Evolutionary conservation across 2,797 vertebrate species (phyloP).

Genomic region (Poecilia velifera): DNA sequence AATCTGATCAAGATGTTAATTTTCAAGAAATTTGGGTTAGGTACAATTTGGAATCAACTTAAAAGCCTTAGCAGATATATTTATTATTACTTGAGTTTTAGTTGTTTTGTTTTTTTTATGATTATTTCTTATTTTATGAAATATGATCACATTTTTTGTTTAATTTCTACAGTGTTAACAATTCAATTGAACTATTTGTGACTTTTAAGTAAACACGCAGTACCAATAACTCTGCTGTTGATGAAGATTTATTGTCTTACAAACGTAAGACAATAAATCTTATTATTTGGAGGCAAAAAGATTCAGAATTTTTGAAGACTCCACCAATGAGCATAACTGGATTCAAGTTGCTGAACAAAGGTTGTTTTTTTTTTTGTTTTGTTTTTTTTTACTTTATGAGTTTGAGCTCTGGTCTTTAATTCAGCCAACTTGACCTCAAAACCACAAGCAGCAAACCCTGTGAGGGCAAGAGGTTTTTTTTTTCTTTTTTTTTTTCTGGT

Average conservation of each 20-base stretch:
- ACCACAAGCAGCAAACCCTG: slow-evolving; percentile 38
- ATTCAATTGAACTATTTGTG: neutral
- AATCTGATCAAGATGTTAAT: neutral
- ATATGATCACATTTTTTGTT: neutral
- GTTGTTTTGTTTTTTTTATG: neutral
- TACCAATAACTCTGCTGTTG: neutral
- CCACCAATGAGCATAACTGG: neutral
- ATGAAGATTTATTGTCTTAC: neutral
- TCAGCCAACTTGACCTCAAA: slow-evolving; percentile 52
- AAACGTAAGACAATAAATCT: no score
- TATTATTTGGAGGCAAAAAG: neutral
- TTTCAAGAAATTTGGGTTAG: neutral
- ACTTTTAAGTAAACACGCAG: neutral
- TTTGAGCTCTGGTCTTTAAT: slow-evolving; percentile 27
- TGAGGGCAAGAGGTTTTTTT: slow-evolving; percentile 36
- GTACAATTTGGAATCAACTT: neutral
- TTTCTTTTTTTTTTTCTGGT: slow-evolving; percentile 9
- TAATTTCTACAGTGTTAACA: neutral
- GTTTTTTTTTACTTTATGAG: neutral
- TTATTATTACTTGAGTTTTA: neutral
- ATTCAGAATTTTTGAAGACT: neutral
- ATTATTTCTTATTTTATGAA: neutral
- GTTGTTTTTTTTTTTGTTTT: neutral
- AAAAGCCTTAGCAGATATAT: neutral
- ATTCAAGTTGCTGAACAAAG: neutral